Base-by-base conservation (phyloP, 1,140 invertebrate genomes). In the Drosophila pseudoobscura region DNA sequence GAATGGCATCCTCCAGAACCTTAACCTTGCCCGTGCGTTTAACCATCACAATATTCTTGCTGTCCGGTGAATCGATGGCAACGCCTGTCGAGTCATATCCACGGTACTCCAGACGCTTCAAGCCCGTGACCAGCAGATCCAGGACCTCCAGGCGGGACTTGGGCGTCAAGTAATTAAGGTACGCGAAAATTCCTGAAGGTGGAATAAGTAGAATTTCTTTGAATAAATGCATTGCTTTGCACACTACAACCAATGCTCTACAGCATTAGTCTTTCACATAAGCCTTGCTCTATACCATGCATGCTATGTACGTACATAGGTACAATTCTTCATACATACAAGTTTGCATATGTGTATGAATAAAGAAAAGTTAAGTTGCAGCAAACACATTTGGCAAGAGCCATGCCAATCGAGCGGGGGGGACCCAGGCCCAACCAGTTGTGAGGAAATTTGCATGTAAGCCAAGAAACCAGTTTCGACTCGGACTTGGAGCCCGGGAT, bases 71-170 rank as follows among this genome's bases (percentile, higher is more conserved):
- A 92, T 99, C 98, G 84, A 99, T 94, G 39, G 98, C 98, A 69
- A 99, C 95, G 70, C 98, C 98, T 95, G 99, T 98, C 35, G 98
- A 99, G 92, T 99, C 99, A 93, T 99, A 99, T 65, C 99, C 99
- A 90, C 99, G 95, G 93, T 99, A 99, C 94, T 99, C 99, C 75
- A 99, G 93, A 62, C 99, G 94, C 92, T 99, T 98, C 20, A 99
- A 93, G 55, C 99, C 99, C 91, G 96, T 97, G 24, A 99, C 96
- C 43, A 99, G 93, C 22, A 98, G 94, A 78, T 99, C 97, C 58
- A 99, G 93, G 83, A 99, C 98, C 92, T 99, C 98, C 79, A 94
- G 94, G 50, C 98, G 94, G 29, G 95, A 97, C 92, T 98, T 98
- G 41, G 98, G 98, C 17, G 98, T 98, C 89, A 99, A 92, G 92